Evolutionary conservation across 2,888 invertebrate genomes (phyloP).

Genomic region (Andrena bicolor): DNA sequence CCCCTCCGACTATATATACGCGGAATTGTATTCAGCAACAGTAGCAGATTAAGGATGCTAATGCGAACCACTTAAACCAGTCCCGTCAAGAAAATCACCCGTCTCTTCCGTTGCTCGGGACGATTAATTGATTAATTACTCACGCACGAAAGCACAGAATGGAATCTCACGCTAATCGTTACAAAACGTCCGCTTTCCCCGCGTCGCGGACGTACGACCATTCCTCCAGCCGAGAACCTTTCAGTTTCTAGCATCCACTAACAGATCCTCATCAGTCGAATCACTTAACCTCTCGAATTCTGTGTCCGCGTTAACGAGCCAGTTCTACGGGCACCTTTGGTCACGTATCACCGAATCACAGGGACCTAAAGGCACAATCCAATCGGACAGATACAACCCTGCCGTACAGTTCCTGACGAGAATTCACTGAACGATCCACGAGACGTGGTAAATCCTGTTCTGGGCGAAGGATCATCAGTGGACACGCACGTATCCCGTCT

Average conservation of each 20-base stretch:
- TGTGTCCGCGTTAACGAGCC: slow-evolving; percentile 17
- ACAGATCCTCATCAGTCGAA: slow-evolving; percentile 1
- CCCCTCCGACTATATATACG: slow-evolving; percentile 4
- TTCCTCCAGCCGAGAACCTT: slow-evolving; percentile 17
- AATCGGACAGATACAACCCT: slow-evolving; percentile 1
- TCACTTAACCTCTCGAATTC: slow-evolving; percentile 40
- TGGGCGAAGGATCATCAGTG: slow-evolving; percentile 3
- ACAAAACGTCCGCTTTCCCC: slow-evolving; percentile 37
- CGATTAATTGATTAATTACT: slow-evolving; percentile 55
- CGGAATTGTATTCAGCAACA: slow-evolving; percentile 49
- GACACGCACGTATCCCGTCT: background rate
- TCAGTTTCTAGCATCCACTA: slow-evolving; percentile 33
- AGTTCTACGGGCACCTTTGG: background rate
- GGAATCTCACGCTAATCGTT: slow-evolving; percentile 6
- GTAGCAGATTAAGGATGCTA: slow-evolving; percentile 47
- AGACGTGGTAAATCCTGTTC: slow-evolving; percentile 9
- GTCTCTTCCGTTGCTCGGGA: slow-evolving; percentile 9
- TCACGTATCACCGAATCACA: background rate
- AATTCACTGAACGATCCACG: slow-evolving; percentile 10
- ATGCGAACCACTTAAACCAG: slow-evolving; percentile 54
- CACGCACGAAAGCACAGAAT: slow-evolving; percentile 6
- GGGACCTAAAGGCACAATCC: background rate
- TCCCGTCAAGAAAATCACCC: slow-evolving; percentile 33
- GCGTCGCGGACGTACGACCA: slow-evolving; percentile 1
- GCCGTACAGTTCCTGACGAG: background rate